A percentile compares a stretch with the other conserved stretches of the same genome.
Evolutionary conservation across 2,797 vertebrate genomes (phyloP).

Genomic region (Tokudaia muenninki): DNA sequence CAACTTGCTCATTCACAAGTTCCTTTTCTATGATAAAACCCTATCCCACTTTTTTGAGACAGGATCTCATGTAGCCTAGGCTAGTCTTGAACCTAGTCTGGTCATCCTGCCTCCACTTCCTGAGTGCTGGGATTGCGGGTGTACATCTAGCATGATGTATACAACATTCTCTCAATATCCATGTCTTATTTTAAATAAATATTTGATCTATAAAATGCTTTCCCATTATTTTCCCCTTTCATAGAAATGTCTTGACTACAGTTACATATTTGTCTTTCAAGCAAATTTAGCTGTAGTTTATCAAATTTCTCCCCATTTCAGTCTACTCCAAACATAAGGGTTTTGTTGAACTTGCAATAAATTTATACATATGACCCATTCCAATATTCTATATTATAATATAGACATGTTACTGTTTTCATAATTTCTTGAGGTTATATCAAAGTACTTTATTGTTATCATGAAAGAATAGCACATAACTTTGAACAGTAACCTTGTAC

Average conservation of each 20-base stretch:
- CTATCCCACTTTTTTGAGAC: background rate
- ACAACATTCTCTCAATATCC: background rate
- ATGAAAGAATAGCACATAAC: conserved; percentile 26
- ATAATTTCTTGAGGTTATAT: conserved; percentile 49
- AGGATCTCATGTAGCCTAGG: background rate
- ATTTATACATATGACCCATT: background rate
- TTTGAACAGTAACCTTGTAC: conserved; percentile 44
- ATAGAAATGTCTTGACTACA: conserved; percentile 25
- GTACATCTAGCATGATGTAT: background rate
- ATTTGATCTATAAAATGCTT: conserved; percentile 15
- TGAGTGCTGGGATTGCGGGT: background rate
- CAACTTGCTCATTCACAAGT: background rate
- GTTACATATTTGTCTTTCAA: conserved; percentile 50
- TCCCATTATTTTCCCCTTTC: conserved; percentile 38
- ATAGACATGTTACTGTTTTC: conserved; percentile 36
- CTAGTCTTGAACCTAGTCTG: background rate
- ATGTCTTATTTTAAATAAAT: conserved; percentile 40
- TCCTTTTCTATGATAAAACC: background rate
- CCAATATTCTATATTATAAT: conserved; percentile 13
- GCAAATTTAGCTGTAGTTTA: conserved; percentile 41
- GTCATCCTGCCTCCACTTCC: background rate
- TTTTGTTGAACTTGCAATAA: conserved; percentile 54
- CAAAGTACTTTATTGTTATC: conserved; percentile 33
- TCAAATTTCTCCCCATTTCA: conserved; percentile 21
- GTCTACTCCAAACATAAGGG: conserved; percentile 37